A percentile compares a stretch with the other conserved stretches of the same genome.
phyloP scores from a whole-genome alignment of 2,113 vertebrate genomes.

The Telmatochromis sp. region DNA sequence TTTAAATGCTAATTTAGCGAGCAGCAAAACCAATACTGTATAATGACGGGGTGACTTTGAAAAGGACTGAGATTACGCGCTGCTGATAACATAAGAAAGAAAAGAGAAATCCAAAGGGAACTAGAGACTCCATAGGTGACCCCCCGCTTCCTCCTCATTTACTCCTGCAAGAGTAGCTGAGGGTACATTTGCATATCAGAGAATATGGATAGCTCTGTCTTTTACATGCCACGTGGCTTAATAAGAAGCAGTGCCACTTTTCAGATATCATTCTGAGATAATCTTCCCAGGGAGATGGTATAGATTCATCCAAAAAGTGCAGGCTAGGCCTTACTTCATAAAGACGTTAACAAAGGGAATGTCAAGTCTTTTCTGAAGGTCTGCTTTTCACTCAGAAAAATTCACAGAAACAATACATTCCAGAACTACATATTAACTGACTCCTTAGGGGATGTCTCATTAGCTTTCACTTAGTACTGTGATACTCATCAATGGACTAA shows the following conservation, averaged over 20 bases:
- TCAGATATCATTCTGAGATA: background rate
- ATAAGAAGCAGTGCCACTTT: background rate
- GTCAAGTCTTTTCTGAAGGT: background rate
- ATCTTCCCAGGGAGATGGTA: background rate
- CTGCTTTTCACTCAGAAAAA: background rate
- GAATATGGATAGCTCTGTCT: background rate
- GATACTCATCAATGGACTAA: background rate
- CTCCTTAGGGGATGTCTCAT: background rate
- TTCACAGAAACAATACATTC: background rate
- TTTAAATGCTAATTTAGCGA: constrained; percentile 65
- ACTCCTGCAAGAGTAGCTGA: background rate
- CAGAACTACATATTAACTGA: background rate
- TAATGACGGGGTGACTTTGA: constrained; percentile 30
- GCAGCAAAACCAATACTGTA: background rate
- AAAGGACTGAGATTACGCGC: constrained; percentile 1
- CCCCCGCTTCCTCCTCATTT: background rate
- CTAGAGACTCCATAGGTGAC: background rate
- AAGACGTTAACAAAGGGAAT: background rate
- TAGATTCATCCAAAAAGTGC: background rate
- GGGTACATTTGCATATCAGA: constrained; percentile 6
- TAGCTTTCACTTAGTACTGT: background rate
- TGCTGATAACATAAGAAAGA: background rate
- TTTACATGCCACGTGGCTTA: background rate
- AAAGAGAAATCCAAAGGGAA: background rate
- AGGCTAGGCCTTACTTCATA: background rate